Percentiles rank a stretch among this genome's conserved stretches.
Conservation (phyloP, 2,113 vertebrate species). For the Oryzias woworae region DNA sequence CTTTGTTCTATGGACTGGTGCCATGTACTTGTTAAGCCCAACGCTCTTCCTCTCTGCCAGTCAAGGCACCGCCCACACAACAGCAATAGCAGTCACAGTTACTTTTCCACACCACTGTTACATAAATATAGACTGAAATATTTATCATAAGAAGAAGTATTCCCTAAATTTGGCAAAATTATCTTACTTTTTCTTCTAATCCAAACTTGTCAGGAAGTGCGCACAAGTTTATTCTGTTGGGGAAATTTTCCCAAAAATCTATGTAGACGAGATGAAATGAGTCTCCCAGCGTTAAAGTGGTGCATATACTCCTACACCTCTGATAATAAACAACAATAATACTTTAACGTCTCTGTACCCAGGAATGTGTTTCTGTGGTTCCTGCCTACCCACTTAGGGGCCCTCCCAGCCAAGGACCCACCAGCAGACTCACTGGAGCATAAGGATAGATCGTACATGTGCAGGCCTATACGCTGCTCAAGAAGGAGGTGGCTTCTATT, state of each 20-base stretch:
- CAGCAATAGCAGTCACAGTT: conserved; percentile 15
- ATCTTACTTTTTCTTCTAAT: no score
- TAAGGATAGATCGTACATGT: conserved; percentile 69
- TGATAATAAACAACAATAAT: conserved; percentile 55
- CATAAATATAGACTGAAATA: no score
- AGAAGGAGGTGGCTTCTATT: conserved; percentile 56
- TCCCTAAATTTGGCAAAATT: no score
- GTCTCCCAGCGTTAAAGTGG: conserved; percentile 25
- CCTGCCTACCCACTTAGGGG: conserved; percentile 40
- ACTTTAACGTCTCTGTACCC: conserved; percentile 57
- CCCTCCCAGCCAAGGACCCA: conserved; percentile 30
- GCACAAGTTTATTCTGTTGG: no score
- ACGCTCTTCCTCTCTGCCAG: conserved; percentile 63
- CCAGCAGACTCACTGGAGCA: conserved; percentile 54
- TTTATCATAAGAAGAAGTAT: no score
- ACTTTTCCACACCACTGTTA: no score
- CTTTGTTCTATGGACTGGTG: conserved; percentile 57
- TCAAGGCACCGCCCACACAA: conserved; percentile 53
- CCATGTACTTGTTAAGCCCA: conserved; percentile 70
- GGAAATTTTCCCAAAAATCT: no score
- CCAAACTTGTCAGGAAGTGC: no score
- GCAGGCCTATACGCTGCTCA: conserved; percentile 61
- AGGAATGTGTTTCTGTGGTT: conserved; percentile 67
- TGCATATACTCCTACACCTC: conserved; percentile 31
- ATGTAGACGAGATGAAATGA: not conserved